phyloP scores from a whole-genome alignment of 2,113 vertebrate genomes.

The Sphaerodactylus townsendi region DNA sequence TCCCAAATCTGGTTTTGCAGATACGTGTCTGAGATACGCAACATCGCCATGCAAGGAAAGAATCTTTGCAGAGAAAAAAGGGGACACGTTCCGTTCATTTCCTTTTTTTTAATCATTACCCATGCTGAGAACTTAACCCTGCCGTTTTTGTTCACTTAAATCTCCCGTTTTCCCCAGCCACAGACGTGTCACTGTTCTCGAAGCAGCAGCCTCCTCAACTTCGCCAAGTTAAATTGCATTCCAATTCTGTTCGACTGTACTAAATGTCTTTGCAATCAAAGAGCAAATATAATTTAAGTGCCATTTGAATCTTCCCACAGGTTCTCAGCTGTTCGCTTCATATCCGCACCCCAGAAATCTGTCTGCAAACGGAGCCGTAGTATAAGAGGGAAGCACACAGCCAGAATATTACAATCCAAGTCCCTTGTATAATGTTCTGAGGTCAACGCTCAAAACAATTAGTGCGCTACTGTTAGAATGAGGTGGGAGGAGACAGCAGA shows the following conservation, averaged over 20 bases:
- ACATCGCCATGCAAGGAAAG: background rate
- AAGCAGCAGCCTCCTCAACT: conserved; percentile 60
- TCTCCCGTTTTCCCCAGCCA: conserved; percentile 60
- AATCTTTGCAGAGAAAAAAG: background rate
- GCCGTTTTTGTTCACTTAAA: conserved; percentile 54
- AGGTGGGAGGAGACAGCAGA: conserved; percentile 29
- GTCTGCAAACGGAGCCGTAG: conserved; percentile 71
- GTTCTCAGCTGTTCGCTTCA: conserved; percentile 70
- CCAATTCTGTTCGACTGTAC: conserved; percentile 71
- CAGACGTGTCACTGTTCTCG: conserved; percentile 55
- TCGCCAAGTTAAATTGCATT: conserved; percentile 64
- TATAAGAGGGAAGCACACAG: conserved; percentile 68
- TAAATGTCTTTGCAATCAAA: conserved; percentile 76
- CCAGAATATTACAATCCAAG: conserved; percentile 47
- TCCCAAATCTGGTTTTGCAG: background rate
- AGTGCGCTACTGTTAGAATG: conserved; percentile 22
- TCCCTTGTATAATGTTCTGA: conserved; percentile 51
- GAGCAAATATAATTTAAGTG: conserved; percentile 81
- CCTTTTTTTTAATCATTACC: conserved; percentile 54
- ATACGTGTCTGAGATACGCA: background rate
- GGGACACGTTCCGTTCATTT: background rate
- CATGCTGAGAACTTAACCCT: conserved; percentile 52
- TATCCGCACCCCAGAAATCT: conserved; percentile 69
- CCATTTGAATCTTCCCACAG: conserved; percentile 77
- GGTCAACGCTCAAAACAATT: conserved; percentile 51